Evolutionary conservation across 2,888 invertebrate species (phyloP), one percentile per base, ranked within the genome.

Genomic region (Globia sparganii): DNA sequence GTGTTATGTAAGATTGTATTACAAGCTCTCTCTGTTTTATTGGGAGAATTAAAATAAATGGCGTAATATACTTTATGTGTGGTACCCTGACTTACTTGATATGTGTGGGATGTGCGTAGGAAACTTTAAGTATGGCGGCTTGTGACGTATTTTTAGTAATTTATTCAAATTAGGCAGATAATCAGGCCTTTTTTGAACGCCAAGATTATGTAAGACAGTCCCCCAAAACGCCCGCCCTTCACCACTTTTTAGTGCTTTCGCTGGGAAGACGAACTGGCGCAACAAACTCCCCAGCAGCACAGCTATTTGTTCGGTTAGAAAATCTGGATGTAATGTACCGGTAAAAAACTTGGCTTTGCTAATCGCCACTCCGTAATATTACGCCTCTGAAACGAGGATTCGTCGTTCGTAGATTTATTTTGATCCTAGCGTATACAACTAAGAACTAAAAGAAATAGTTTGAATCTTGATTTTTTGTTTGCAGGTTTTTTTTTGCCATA

Each of bases 1-100:
- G n/a, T 83, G 85, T 83, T 84, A 84, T 77, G 77, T 83, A 86
- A 81, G 72, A 80, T 78, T 78, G 80, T 84, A 78, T 77, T 85
- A 85, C 84, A 79, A 76, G 64, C 78, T 75, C 53, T 78, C 75
- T 82, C 83, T 80, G 82, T 77, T 87, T 84, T 83, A 84, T 85
- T 86, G 71, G n/a, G 58, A 67, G 78, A 73, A 81, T 86, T 85
- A 87, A 85, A 84, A 68, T 74, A 74, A 61, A 81, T 84, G 66
- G 72, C 77, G 18, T 67, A 28, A 49, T 84, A 81, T 75, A 75
- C 67, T 76, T 77, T 85, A 76, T 82, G 40, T 76, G 64, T 64
- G 43, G 67, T 72, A 77, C 74, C 72, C 71, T 74, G 66, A 34
- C 43, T 66, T 79, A 61, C 43, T 70, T 62, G 53, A 37, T 53